Evolutionary conservation across 37 sponge, comb jelly and placozoan genomes (phyloP), one percentile per base, ranked within the genome.

Genomic region (Tethya wilhelma): DNA sequence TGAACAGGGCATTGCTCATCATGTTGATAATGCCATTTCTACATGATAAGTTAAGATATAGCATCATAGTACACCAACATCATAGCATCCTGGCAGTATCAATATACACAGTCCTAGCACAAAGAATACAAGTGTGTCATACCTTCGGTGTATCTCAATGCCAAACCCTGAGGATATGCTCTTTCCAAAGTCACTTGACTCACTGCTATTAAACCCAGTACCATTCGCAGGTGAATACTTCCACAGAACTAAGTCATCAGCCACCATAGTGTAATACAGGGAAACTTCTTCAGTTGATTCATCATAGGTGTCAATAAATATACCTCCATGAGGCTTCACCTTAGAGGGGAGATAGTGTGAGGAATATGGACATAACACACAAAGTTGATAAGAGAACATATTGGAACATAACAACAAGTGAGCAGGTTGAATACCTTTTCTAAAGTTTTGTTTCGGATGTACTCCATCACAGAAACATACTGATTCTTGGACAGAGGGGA

Each of bases 1-100:
- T 83, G 67, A 87, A 67, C 38, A 85, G 26, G 5, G 79, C 83
- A 67, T 91, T 91, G 79, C 75, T 71, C 32, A 86, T 78, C 83
- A 91, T 86, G 72, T 85, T 91, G 26, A 91, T 79, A 4, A 91
- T 30, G 26, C 49, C 74, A 45, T 78, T 83, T 65, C 92, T 91
- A 58, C 3, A 44, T 9, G 14, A 49, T 49, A 9, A n/a, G n/a
- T n/a, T n/a, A 66, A 34, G 23, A 49, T 17, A 49, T 49, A 9
- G 17, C 55, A 19, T 19, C 17, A 49, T 17, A 49, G 55, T 49
- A 9, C 14, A 49, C 55, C 55, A 49, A 49, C 17, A 49, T 9
- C 17, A 17, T 49, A 19, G 17, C 55, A 49, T 49, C n/a, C 12
- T n/a, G n/a, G n/a, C n/a, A n/a, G n/a, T n/a, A n/a, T n/a, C 22